Evolutionary conservation across 1,140 invertebrate species (phyloP), one percentile per base, ranked within the genome.

Genomic region (Yoshiicerus persimilis): DNA sequence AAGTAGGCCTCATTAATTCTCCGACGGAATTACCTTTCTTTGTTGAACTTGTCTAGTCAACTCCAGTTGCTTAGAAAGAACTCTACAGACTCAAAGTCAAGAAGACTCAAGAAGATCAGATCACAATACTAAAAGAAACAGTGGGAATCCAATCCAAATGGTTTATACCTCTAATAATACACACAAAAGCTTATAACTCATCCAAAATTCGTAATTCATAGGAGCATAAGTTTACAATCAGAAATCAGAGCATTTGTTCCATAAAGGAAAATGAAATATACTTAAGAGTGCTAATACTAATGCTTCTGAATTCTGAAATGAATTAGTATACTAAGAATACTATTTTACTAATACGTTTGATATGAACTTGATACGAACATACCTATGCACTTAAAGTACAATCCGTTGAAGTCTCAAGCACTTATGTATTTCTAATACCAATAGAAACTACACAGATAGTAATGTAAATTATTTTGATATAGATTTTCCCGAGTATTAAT

Each of bases 1-100:
- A 84, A 84, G 83, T 84, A 84, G 83, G 41, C 38, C 83, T 84
- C 83, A 84, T 84, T 84, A 84, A 84, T 84, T 84, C 83, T 56
- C 83, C 38, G 41, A 84, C 83, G 41, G 38, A 47, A 84, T 84
- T 84, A 84, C 83, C 38, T 84, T 84, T 84, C 75, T 80, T 80
- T 80, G 75, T 80, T 80, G 75, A 80, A 36, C 75, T 80, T 34
- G 75, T 36, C 30, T 80, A 34, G 30, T 36, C 75, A 80, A 80
- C 30, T 80, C 75, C 20, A 80, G 75, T 38, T n/a, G 34, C 66
- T 70, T 16, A 30, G 66, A 70, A 70, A 70, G 66, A 70, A 70
- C 62, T 64, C 62, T 3, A 23, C 9, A 20, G 66, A 34, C 83
- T 23, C 38, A 47, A 20, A 84, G 83, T 47, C 38, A 27, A 84